Base-by-base conservation (phyloP, 2,888 invertebrate genomes). In the Sabatieria punctata region DNA sequence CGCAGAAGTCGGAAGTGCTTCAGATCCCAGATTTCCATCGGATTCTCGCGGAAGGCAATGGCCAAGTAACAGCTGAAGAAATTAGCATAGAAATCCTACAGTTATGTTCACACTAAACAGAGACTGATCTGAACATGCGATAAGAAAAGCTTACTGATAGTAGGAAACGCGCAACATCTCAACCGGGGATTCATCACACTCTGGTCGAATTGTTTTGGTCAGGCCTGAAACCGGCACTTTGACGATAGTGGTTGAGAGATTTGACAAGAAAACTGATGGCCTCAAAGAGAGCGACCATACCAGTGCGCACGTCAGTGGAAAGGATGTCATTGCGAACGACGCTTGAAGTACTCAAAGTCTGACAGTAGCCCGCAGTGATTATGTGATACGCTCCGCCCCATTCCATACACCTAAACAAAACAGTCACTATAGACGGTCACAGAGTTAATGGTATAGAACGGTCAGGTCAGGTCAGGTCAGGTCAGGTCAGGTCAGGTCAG, bases 11-110 rank as follows among this genome's bases (percentile, higher is more conserved):
- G 54, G 21, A 59, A 49, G 1, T 57, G 48, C 38, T 54, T 57
- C 43, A 64, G 42, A 48, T 65, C 62, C 64, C 64, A 64, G 33
- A 64, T 64, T 49, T 64, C 64, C 15, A 65, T 50, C 1, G 64
- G 65, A 43, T 64, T 62, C n/a, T 55, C 54, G 47, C 59, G 57
- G 48, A 64, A 65, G 1, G 61, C 56, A 4, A 64, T 40, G 4
- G 65, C 63, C 51, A 64, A 46, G 46, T 65, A 64, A 41, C 60
- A 57, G 24, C 60, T 61, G 46, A 38, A 60, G 48, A 35, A 30
- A 26, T 26, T 21, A 26, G 18, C 42, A 36, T 26, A 18, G 24
- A 25, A 35, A 4, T 4, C 1, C 36, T 42, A 3, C 42, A 15
- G 39, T n/a, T n/a, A n/a, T n/a, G 39, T 11, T 15, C 18, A 18